A percentile compares a stretch with the other conserved stretches of the same genome.
Conservation (phyloP, 2,797 vertebrate species). For the Phylloscopus collybita region DNA sequence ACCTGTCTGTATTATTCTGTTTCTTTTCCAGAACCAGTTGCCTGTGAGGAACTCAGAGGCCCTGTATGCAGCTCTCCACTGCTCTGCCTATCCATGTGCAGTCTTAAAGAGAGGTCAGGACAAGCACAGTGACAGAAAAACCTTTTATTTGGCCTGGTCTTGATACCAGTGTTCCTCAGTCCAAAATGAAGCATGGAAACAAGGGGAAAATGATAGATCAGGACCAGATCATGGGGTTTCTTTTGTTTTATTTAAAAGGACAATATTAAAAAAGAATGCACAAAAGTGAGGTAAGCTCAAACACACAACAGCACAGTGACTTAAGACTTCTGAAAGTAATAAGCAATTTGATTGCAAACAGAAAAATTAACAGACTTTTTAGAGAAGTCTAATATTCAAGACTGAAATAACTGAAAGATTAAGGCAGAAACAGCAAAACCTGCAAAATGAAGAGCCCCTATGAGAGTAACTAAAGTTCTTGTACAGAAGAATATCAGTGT, state of each 20-base stretch:
- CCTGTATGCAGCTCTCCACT: background rate
- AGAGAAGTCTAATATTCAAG: background rate
- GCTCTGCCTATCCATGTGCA: background rate
- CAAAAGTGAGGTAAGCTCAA: background rate
- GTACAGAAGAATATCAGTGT: background rate
- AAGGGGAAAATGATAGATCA: background rate
- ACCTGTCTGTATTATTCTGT: background rate
- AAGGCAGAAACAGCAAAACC: background rate
- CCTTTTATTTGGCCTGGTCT: background rate
- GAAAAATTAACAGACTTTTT: background rate
- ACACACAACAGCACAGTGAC: background rate
- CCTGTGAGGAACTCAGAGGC: background rate
- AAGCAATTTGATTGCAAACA: background rate
- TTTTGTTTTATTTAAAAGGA: background rate
- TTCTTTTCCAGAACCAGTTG: background rate
- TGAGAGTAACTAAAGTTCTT: background rate
- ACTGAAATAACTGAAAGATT: background rate
- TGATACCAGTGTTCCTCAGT: background rate
- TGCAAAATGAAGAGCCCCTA: background rate
- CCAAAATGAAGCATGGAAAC: background rate
- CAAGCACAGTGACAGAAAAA: background rate
- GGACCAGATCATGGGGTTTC: background rate
- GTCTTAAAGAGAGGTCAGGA: background rate
- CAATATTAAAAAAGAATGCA: background rate
- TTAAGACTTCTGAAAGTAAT: background rate